phyloP scores from a whole-genome alignment of 2,797 vertebrate species.

The Fistularia tabacaria region DNA sequence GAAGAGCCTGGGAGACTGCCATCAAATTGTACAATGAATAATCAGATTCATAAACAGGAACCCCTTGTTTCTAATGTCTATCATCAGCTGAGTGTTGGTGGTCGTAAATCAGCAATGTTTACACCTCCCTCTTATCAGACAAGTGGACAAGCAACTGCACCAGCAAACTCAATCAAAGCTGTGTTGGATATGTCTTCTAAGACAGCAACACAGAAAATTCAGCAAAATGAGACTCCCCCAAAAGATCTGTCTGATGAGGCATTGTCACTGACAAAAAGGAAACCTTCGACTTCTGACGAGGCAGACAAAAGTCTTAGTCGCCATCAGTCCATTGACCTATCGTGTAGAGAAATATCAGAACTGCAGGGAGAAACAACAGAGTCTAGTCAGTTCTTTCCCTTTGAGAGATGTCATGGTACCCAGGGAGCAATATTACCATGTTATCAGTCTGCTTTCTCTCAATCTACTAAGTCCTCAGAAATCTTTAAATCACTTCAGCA shows the following conservation, averaged over 20 bases:
- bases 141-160: constrained; percentile 43
- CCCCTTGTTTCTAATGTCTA: constrained; percentile 4
- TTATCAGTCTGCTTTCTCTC: constrained; percentile 20
- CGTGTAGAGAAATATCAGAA: constrained; percentile 32
- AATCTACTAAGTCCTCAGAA: constrained; percentile 30
- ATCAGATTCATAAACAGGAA: constrained; percentile 19
- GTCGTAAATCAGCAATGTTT: constrained; percentile 16
- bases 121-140: constrained; percentile 4
- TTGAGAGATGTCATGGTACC: constrained; percentile 8
- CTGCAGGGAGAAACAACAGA: constrained; percentile 14
- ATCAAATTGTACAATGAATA: background rate
- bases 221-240: constrained; percentile 33
- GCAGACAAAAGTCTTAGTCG: constrained; percentile 14
- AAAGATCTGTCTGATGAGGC: constrained; percentile 51
- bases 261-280: constrained; percentile 57
- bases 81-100: constrained; percentile 7
- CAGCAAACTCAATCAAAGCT: constrained; percentile 63
- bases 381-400: background rate
- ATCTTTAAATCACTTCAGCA: constrained; percentile 14
- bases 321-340: constrained; percentile 55
- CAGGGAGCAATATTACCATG: constrained; percentile 18
- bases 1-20: constrained; percentile 14
- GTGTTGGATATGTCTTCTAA: constrained; percentile 68
- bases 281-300: constrained; percentile 15
- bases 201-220: constrained; percentile 2